Evolutionary conservation across 2,888 invertebrate species (phyloP).

Genomic region (Tenodera sinensis): DNA sequence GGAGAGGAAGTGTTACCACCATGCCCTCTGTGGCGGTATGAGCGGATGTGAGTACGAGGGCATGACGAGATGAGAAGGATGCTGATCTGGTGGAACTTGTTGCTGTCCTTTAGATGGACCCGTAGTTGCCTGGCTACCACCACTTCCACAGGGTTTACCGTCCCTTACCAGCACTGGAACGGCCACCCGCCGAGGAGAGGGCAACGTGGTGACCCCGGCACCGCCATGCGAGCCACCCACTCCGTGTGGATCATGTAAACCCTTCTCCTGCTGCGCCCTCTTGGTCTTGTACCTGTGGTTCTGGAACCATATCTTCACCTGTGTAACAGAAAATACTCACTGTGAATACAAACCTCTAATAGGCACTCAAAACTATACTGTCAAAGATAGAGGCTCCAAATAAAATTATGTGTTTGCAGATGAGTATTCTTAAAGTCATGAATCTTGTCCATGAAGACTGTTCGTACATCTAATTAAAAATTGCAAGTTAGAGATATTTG

Average conservation of each 20-base stretch:
- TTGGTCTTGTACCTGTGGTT: constrained; percentile 99
- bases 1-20: constrained; percentile 41
- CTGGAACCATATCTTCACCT: constrained; percentile 96
- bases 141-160: constrained; percentile 80
- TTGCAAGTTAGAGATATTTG: too few relatives aligned
- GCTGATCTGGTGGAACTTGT: constrained; percentile 37
- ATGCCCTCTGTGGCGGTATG: constrained; percentile 46
- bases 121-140: constrained; percentile 38
- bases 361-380: too few relatives aligned
- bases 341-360: too few relatives aligned
- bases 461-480: too few relatives aligned
- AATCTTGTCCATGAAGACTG: too few relatives aligned
- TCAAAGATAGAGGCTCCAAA: too few relatives aligned
- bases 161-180: constrained; percentile 86
- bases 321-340: constrained; percentile 34
- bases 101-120: constrained; percentile 27
- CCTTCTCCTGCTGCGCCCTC: constrained; percentile 93
- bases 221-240: constrained; percentile 35
- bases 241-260: constrained; percentile 59
- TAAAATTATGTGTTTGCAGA: too few relatives aligned
- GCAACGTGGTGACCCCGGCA: constrained; percentile 51
- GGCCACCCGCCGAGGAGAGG: constrained; percentile 50
- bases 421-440: too few relatives aligned
- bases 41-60: constrained; percentile 44
- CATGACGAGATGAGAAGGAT: constrained; percentile 34